Evolutionary conservation across 2,113 vertebrate genomes (phyloP).

Genomic region (Micronisus gabar): DNA sequence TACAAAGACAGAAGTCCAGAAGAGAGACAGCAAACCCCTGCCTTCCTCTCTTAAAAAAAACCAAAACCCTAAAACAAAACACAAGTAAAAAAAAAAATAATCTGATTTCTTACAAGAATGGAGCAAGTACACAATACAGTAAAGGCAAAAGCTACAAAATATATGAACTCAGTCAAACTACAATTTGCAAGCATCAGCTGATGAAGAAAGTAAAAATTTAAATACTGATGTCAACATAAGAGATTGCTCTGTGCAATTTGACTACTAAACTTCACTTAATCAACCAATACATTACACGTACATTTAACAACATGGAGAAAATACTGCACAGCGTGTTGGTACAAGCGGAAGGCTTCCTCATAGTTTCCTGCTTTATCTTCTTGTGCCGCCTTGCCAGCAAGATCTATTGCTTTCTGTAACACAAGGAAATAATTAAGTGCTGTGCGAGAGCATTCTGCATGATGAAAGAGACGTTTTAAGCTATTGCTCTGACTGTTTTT

Average conservation of each 20-base stretch:
- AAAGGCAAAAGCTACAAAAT: background rate
- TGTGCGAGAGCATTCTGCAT: background rate
- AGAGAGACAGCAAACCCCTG: background rate
- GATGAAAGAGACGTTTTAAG: background rate
- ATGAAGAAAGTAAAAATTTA: background rate
- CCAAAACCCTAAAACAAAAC: background rate
- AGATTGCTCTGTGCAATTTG: background rate
- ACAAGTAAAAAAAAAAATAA: background rate
- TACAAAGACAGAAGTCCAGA: background rate
- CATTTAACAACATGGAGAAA: constrained; percentile 94
- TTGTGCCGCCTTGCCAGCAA: constrained; percentile 88
- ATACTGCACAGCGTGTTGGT: constrained; percentile 92
- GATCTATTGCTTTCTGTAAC: constrained; percentile 92
- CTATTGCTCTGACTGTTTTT: background rate
- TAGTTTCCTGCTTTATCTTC: constrained; percentile 92
- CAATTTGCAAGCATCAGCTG: background rate
- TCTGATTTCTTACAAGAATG: background rate
- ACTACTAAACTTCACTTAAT: background rate
- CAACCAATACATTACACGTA: constrained; percentile 62
- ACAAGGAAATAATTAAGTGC: background rate
- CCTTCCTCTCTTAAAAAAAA: background rate
- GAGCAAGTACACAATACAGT: background rate
- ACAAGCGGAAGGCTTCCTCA: constrained; percentile 89
- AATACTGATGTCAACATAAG: background rate
- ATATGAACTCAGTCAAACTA: background rate